Evolutionary conservation across 2,888 invertebrate genomes (phyloP), one percentile per base, ranked within the genome.

Genomic region (Morpho deidamia): DNA sequence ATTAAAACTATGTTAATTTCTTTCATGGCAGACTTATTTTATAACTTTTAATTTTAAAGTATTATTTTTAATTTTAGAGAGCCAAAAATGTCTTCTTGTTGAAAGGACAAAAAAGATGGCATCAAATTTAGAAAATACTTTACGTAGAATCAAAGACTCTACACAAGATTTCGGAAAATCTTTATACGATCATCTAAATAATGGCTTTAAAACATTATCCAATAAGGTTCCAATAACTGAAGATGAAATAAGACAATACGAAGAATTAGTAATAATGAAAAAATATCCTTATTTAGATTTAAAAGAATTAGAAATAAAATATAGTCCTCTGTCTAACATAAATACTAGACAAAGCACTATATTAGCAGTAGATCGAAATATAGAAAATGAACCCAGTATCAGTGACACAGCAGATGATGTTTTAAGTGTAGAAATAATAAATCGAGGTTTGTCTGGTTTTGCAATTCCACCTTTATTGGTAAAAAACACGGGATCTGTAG

Each of bases 231-330:
- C 67, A 10, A 56, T 78, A 8, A 79, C 61, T 38, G 78, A 79
- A n/a, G 71, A 77, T 49, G 80, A 83, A 50, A 59, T 84, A 0
- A 74, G 76, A 2, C 76, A 83, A 44, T 89, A 80, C 51, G 87
- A 86, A 54, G 78, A 82, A 61, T 61, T 86, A 33, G 87, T 89
- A 8, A 81, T 88, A 10, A 83, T 81, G 81, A 89, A 89, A 58
- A 89, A 89, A 60, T 81, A 87, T 65, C 88, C 88, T 0, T 89
- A 80, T 62, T 64, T 89, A 37, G 88, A 89, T 58, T 56, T 83
- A 2, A 82, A 83, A 41, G 83, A 86, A 47, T 65, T 85, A 10
- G 81, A 85, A 52, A 63, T 72, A 44, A 81, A 78, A 62, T 80
- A 71, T 51, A 75, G 76, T 45, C 76, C 79, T 1, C 49, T 68